phyloP scores from a whole-genome alignment of 2,888 invertebrate genomes.

The Drosophila aldrichi region DNA sequence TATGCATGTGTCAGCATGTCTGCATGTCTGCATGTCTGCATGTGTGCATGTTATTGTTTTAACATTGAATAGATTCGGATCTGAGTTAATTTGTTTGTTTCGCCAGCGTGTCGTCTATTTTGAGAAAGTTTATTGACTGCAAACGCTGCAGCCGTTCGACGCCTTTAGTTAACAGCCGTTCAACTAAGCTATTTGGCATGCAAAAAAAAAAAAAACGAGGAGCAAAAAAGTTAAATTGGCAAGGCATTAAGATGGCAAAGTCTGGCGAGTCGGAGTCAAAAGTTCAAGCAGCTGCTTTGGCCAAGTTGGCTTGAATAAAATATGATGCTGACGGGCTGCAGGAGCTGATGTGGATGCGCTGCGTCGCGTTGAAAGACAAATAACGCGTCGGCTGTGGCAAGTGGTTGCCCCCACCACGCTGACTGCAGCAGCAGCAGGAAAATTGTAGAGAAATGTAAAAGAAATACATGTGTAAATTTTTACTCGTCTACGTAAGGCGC shows the following conservation, averaged over 20 bases:
- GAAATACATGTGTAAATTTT: constrained; percentile 5
- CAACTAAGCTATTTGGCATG: constrained; percentile 28
- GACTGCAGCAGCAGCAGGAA: constrained; percentile 13
- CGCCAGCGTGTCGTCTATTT: constrained; percentile 73
- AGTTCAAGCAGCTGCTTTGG: constrained; percentile 60
- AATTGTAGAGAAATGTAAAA: not conserved
- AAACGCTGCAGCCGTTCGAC: constrained; percentile 20
- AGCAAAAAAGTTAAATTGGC: not conserved
- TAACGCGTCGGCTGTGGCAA: constrained; percentile 65
- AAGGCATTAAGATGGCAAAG: constrained; percentile 1
- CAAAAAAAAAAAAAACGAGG: constrained; percentile 8
- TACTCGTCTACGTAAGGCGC: constrained; percentile 15
- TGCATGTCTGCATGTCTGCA: constrained; percentile 10
- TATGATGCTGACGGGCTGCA: constrained; percentile 58
- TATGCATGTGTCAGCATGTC: constrained; percentile 25
- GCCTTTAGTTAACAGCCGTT: constrained; percentile 40
- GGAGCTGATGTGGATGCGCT: constrained; percentile 51
- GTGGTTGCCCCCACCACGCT: constrained; percentile 41
- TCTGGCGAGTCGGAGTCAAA: constrained; percentile 33
- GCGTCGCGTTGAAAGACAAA: constrained; percentile 79
- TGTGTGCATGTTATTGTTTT: constrained; percentile 42
- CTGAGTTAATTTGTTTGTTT: constrained; percentile 77
- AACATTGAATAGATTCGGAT: constrained; percentile 36
- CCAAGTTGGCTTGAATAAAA: constrained; percentile 78
- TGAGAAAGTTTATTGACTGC: constrained; percentile 67